Evolutionary conservation across 2,797 vertebrate species (phyloP).

Genomic region (Sternotherus odoratus): DNA sequence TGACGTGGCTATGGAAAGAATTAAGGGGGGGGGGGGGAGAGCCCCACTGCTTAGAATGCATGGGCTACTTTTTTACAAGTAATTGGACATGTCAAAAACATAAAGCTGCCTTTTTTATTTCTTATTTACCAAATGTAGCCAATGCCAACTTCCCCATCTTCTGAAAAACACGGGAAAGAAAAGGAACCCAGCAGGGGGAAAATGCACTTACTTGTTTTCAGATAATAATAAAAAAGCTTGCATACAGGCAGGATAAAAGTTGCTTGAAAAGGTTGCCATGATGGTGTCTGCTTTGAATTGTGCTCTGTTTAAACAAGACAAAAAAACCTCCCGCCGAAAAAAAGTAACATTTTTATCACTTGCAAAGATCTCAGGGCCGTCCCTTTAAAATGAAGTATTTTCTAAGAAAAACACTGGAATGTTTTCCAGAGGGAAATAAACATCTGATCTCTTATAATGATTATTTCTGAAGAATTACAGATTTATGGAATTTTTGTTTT

Average conservation of each 20-base stretch:
- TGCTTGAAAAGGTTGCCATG: constrained; percentile 36
- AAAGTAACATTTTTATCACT: constrained; percentile 64
- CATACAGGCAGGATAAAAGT: constrained; percentile 45
- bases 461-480: constrained; percentile 31
- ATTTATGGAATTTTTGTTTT: constrained; percentile 57
- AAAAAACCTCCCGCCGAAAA: constrained; percentile 56
- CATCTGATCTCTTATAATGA: constrained; percentile 51
- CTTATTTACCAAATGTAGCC: constrained; percentile 62
- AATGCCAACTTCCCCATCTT: constrained; percentile 4
- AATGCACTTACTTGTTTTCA: constrained; percentile 63
- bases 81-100: constrained; percentile 62
- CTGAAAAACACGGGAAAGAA: constrained; percentile 17
- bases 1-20: constrained; percentile 10
- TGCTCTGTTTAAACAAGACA: constrained; percentile 56
- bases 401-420: constrained; percentile 70
- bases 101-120: constrained; percentile 49
- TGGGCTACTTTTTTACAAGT: constrained; percentile 44
- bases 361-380: constrained; percentile 63
- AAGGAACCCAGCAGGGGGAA: constrained; percentile 12
- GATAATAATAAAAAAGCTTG: constrained; percentile 48
- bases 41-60: constrained; percentile 42
- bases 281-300: constrained; percentile 64
- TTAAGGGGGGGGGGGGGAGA: background rate
- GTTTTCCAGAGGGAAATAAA: constrained; percentile 54
- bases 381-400: constrained; percentile 67